Percentiles rank a stretch among this genome's conserved stretches.
phyloP scores from a whole-genome alignment of 2,797 vertebrate species.

The Coregonus ussuriensis region DNA sequence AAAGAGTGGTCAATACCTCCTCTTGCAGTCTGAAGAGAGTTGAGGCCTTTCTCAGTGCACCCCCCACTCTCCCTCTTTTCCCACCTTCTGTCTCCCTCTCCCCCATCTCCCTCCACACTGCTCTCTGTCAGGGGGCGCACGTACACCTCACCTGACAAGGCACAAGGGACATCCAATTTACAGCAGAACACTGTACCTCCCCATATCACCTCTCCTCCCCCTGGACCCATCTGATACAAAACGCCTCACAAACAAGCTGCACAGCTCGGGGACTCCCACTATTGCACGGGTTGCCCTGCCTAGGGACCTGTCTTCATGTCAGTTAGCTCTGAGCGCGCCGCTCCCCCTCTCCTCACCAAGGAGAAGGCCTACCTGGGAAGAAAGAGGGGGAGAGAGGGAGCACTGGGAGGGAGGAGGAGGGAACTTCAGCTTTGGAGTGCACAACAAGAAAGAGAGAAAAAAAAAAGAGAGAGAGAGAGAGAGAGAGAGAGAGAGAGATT shows the following conservation, averaged over 20 bases:
- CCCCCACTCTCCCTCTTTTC: background rate
- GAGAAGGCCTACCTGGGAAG: conserved; percentile 3
- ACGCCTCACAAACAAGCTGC: conserved; percentile 32
- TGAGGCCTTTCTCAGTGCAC: background rate
- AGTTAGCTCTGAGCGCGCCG: conserved; percentile 37
- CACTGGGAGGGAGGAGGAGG: conserved; percentile 16
- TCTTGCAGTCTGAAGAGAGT: background rate
- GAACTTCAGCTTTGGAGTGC: background rate
- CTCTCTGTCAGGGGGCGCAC: background rate
- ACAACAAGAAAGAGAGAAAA: background rate
- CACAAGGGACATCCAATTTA: conserved; percentile 47
- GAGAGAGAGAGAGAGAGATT: background rate
- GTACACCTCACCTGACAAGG: conserved; percentile 29
- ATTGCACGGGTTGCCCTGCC: conserved; percentile 20
- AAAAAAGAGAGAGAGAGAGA: background rate
- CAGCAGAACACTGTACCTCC: conserved; percentile 9
- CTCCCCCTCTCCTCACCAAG: background rate
- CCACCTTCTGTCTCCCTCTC: background rate
- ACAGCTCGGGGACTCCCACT: conserved; percentile 19
- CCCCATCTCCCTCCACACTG: background rate
- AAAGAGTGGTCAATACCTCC: conserved; percentile 23
- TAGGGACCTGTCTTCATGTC: conserved; percentile 39
- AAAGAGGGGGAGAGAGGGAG: conserved; percentile 23
- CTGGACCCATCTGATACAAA: conserved; percentile 14
- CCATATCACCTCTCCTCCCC: background rate